phyloP scores from a whole-genome alignment of 2,113 vertebrate genomes.

The Hyperopisus bebe region DNA sequence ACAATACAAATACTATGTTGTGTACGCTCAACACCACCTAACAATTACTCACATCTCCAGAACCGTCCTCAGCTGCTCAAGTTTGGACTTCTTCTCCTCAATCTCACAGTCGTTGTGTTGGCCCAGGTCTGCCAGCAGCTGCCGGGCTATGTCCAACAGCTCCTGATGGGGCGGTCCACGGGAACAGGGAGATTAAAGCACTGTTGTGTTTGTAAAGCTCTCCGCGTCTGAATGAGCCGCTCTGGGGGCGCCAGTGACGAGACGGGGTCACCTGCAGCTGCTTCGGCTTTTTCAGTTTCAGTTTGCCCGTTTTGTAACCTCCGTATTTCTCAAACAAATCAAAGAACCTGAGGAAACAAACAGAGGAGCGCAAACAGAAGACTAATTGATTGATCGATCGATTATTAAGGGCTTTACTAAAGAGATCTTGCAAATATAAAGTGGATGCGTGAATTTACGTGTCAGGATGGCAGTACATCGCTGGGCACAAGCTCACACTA shows the following conservation, averaged over 20 bases:
- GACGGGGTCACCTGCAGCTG: conserved; percentile 68
- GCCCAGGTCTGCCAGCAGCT: conserved; percentile 74
- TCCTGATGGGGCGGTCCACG: conserved; percentile 56
- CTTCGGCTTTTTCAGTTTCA: conserved; percentile 82
- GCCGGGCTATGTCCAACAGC: conserved; percentile 80
- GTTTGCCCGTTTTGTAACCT: conserved; percentile 79
- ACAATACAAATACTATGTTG: neutral
- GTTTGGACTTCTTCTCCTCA: conserved; percentile 84
- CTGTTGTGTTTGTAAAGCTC: neutral
- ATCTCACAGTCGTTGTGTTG: conserved; percentile 86
- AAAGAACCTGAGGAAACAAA: conserved; percentile 68
- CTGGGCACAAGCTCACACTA: neutral
- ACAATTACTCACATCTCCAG: conserved; percentile 74
- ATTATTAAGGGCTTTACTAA: neutral
- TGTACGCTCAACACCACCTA: neutral
- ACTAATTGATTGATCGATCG: no score
- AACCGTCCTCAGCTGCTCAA: conserved; percentile 83
- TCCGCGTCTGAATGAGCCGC: neutral
- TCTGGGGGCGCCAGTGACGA: neutral
- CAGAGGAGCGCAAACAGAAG: neutral
- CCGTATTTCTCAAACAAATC: conserved; percentile 86
- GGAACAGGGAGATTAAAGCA: neutral
- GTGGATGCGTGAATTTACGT: neutral
- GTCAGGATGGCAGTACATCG: neutral
- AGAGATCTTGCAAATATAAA: neutral